Evolutionary conservation across 2,797 vertebrate species (phyloP).

Genomic region (Fundulus diaphanus): DNA sequence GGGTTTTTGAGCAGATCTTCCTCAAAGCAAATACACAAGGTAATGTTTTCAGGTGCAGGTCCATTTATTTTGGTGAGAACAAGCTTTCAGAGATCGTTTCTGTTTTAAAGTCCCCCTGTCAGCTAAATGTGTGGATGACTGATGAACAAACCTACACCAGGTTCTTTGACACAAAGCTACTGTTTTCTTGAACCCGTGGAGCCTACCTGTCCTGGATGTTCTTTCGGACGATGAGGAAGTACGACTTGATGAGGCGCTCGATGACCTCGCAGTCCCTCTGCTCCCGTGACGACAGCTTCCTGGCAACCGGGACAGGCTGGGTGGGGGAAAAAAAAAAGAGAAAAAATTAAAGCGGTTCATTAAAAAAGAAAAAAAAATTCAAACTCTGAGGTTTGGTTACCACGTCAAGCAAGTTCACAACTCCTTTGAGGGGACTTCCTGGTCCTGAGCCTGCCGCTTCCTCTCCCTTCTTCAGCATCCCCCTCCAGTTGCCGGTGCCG

Average conservation of each 20-base stretch:
- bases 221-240: conserved; percentile 98
- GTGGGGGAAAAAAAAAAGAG: not conserved
- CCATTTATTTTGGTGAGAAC: too few relatives aligned
- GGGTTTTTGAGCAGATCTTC: too few relatives aligned
- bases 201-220: conserved; percentile 99
- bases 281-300: conserved; percentile 96
- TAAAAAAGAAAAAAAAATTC: not conserved
- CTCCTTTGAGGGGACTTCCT: conserved; percentile 92
- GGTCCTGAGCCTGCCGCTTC: conserved; percentile 84
- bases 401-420: conserved; percentile 96
- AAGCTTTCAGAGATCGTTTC: too few relatives aligned
- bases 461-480: conserved; percentile 94
- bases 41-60: too few relatives aligned
- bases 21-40: too few relatives aligned
- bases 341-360: not conserved
- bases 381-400: conserved; percentile 65
- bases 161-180: not conserved
- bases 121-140: too few relatives aligned
- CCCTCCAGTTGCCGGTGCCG: conserved; percentile 91
- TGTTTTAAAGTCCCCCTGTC: too few relatives aligned
- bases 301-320: conserved; percentile 97
- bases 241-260: conserved; percentile 97
- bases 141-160: too few relatives aligned
- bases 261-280: conserved; percentile 99
- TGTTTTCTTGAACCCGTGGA: not conserved